Percentiles rank a stretch among this genome's conserved stretches.
These are phyloP conservation scores for Hylomyscus alleni DNA, from an alignment of 2,797 vertebrate species.

Conservation along the genomic window DNA sequence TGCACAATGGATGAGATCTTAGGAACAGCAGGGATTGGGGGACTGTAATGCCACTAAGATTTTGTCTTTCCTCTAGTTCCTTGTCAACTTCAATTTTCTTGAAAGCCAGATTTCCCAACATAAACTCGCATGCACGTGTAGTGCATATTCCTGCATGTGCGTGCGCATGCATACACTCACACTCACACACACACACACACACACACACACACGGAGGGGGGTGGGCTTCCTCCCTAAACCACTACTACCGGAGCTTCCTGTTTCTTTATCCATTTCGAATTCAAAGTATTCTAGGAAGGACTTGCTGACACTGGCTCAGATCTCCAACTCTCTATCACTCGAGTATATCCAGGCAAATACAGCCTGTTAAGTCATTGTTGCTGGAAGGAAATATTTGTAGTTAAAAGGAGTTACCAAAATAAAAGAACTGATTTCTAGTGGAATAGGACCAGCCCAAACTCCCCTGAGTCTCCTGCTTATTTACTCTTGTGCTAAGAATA, in stretches of 20 bases:
- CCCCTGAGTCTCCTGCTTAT: background rate
- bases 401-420: background rate
- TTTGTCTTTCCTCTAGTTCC: background rate
- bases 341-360: background rate
- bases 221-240: background rate
- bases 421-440: background rate
- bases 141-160: background rate
- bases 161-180: background rate
- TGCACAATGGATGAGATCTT: background rate
- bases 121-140: background rate
- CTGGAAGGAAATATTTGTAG: background rate
- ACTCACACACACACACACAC: background rate
- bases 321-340: background rate
- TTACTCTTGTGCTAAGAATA: slow-evolving; percentile 34
- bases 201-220: background rate
- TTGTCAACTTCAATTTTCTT: background rate
- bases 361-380: background rate
- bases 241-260: background rate
- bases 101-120: background rate
- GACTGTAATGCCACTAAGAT: background rate
- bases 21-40: background rate
- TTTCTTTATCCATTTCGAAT: slow-evolving; percentile 2
- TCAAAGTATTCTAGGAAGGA: background rate
- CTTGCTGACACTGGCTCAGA: background rate
- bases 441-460: background rate